A percentile compares a stretch with the other conserved stretches of the same genome.
phyloP scores from a whole-genome alignment of 53 echinoderm and acorn worm genomes.

The Luidia sarsii region DNA sequence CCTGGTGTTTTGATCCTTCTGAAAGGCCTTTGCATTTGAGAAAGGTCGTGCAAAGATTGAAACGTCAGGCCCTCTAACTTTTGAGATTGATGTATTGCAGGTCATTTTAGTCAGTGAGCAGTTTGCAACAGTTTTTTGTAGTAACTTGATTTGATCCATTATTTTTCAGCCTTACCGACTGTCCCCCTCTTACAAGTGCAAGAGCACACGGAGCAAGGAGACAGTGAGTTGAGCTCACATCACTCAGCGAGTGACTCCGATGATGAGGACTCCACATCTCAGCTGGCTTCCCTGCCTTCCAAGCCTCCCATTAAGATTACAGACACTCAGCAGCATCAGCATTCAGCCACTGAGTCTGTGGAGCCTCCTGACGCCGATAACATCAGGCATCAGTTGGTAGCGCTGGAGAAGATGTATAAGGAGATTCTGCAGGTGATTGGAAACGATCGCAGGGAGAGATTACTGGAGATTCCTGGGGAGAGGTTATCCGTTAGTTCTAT shows the following conservation, averaged over 20 bases:
- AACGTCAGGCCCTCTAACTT: too few relatives aligned
- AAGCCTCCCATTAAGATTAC: slow-evolving; percentile 25
- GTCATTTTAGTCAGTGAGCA: too few relatives aligned
- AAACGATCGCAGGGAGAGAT: slow-evolving; percentile 14
- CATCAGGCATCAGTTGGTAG: slow-evolving; percentile 73
- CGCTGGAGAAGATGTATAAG: slow-evolving; percentile 91
- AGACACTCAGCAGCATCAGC: slow-evolving; percentile 15
- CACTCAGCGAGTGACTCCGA: slow-evolving; percentile 13
- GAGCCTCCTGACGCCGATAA: slow-evolving; percentile 72
- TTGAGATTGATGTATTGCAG: too few relatives aligned
- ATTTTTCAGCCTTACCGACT: slow-evolving; percentile 64
- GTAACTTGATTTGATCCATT: too few relatives aligned
- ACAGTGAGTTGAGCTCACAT: slow-evolving; percentile 56
- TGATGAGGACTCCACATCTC: slow-evolving; percentile 14
- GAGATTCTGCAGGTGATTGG: slow-evolving; percentile 76
- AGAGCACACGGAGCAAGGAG: slow-evolving; percentile 73
- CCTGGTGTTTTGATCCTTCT: too few relatives aligned
- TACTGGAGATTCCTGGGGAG: slow-evolving; percentile 27
- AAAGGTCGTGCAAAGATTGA: too few relatives aligned
- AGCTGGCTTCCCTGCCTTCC: slow-evolving; percentile 19
- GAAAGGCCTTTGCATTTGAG: too few relatives aligned
- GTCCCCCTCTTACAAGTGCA: slow-evolving; percentile 60
- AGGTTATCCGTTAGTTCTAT: slow-evolving; percentile 35
- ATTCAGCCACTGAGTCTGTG: slow-evolving; percentile 31
- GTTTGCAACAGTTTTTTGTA: too few relatives aligned